Percentiles rank a stretch among this genome's conserved stretches.
phyloP scores from a whole-genome alignment of 2,888 invertebrate species.

The Tenthredo amoena region DNA sequence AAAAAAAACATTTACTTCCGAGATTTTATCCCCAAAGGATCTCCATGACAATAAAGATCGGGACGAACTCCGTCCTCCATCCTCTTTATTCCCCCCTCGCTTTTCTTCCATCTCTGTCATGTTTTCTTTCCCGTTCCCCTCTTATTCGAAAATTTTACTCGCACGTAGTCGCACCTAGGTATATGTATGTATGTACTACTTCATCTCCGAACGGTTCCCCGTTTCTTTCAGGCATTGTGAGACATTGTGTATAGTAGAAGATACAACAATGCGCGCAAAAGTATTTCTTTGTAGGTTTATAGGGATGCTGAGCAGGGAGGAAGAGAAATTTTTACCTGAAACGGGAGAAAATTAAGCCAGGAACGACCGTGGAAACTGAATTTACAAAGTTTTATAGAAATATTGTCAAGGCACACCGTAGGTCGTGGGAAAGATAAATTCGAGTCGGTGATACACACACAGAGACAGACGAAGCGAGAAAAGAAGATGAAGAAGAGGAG shows the following conservation, averaged over 20 bases:
- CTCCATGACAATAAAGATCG: conserved; percentile 46
- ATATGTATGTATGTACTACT: not conserved
- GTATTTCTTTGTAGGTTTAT: conserved; percentile 29
- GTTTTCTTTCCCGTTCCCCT: not conserved
- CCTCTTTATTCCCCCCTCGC: not conserved
- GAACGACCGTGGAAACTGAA: conserved; percentile 27
- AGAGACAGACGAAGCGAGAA: not conserved
- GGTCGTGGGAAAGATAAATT: conserved; percentile 60
- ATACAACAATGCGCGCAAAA: conserved; percentile 43
- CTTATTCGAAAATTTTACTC: conserved; percentile 26
- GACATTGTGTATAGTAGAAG: conserved; percentile 28
- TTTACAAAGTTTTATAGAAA: conserved; percentile 41
- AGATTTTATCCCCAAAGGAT: conserved; percentile 35
- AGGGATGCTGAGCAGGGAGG: conserved; percentile 50
- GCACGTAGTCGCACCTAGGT: not conserved
- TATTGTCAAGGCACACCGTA: not conserved
- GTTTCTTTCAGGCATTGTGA: conserved; percentile 29
- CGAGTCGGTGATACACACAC: conserved; percentile 6
- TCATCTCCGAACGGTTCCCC: conserved; percentile 42
- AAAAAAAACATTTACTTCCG: conserved; percentile 39
- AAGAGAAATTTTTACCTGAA: conserved; percentile 59
- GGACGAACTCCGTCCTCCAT: conserved; percentile 20
- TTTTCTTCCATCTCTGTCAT: not conserved
- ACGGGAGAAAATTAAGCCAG: conserved; percentile 56
- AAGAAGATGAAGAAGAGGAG: not conserved